Evolutionary conservation across 1,140 invertebrate species (phyloP).

Genomic region (Drosophila littoralis): DNA sequence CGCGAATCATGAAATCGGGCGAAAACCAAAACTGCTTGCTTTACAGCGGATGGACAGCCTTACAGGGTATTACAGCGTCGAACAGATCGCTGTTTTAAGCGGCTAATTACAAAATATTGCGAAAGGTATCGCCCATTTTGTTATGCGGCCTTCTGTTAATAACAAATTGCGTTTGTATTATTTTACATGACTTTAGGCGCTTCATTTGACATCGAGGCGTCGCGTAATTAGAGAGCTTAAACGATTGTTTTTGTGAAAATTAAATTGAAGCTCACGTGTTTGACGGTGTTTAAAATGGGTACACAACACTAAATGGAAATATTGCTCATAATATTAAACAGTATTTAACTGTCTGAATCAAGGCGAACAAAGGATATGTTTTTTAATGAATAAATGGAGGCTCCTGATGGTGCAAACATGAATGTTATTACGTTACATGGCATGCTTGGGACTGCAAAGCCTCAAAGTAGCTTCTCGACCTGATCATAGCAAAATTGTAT

Average conservation of each 20-base stretch:
- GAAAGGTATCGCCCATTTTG: constrained; percentile 24
- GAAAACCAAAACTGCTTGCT: too few species aligned
- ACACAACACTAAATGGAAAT: constrained; percentile 9
- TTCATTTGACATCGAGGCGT: constrained; percentile 43
- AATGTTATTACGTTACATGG: background rate
- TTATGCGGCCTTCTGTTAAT: constrained; percentile 61
- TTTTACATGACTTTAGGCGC: constrained; percentile 46
- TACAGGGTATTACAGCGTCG: constrained; percentile 8
- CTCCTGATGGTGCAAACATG: background rate
- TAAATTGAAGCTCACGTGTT: constrained; percentile 29
- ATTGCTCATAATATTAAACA: constrained; percentile 2
- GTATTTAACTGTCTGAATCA: constrained; percentile 18
- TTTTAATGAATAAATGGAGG: background rate
- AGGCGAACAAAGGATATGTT: background rate
- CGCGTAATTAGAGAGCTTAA: constrained; percentile 39
- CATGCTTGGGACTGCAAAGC: background rate
- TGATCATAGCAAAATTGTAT: background rate
- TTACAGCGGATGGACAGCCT: background rate
- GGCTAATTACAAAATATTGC: constrained; percentile 66
- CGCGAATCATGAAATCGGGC: too few species aligned
- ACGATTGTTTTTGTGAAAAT: constrained; percentile 42
- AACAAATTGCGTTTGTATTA: constrained; percentile 58
- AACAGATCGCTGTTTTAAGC: constrained; percentile 22
- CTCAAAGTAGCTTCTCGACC: background rate
- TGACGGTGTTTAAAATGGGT: constrained; percentile 30